These are phyloP conservation scores for Cydia pomonella DNA, from an alignment of 1,140 invertebrate species.

Conservation along the genomic window DNA sequence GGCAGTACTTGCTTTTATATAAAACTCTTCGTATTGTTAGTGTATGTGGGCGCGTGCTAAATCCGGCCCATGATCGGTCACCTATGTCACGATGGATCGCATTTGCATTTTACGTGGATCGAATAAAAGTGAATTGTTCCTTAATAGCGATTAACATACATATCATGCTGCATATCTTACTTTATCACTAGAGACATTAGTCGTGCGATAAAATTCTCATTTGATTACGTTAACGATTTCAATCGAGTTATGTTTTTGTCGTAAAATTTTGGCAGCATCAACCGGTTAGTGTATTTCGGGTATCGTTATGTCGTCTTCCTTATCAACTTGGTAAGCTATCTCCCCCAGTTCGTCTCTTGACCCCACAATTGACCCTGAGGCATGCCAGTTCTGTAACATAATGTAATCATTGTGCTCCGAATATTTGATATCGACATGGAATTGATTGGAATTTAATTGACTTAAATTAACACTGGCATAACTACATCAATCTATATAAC, in stretches of 20 bases:
- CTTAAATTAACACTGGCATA: conserved; percentile 8
- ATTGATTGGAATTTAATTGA: conserved; percentile 29
- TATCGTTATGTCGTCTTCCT: conserved; percentile 17
- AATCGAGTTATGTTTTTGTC: conserved; percentile 3
- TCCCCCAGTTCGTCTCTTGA: conserved; percentile 45
- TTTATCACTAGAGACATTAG: conserved; percentile 28
- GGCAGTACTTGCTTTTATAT: conserved; percentile 29
- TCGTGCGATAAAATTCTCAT: conserved; percentile 23
- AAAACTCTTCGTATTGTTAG: conserved; percentile 34
- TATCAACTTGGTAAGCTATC: conserved; percentile 46
- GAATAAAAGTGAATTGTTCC: conserved; percentile 48
- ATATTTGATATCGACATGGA: conserved; percentile 27
- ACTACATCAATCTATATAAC: neutral
- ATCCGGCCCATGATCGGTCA: conserved; percentile 41
- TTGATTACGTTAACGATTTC: conserved; percentile 12
- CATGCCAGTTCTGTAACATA: conserved; percentile 50
- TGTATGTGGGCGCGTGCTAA: conserved; percentile 44
- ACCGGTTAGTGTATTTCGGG: neutral
- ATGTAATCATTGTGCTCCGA: conserved; percentile 38
- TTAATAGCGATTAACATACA: conserved; percentile 39
- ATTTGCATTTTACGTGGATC: conserved; percentile 36
- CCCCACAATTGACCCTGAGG: conserved; percentile 56
- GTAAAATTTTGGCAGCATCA: neutral
- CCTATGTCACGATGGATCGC: conserved; percentile 29
- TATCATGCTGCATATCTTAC: conserved; percentile 31